Base-by-base conservation (phyloP, 2,113 vertebrate species). In the Meleagris gallopavo region DNA sequence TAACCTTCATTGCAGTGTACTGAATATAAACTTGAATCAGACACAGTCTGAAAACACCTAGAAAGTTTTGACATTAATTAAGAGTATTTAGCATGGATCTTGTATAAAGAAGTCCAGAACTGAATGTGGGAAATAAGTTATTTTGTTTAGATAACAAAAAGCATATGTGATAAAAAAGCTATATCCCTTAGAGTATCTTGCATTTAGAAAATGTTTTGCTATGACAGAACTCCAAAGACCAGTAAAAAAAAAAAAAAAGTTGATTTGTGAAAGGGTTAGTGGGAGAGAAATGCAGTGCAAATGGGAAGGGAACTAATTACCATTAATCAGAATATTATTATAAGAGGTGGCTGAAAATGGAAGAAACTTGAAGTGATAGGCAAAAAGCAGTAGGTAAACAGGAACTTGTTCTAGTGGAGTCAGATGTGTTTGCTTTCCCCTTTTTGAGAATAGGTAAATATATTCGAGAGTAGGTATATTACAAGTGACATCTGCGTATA, bases 11-110 rank as follows among this genome's bases (percentile, higher is more conserved):
- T n/a, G n/a, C 16, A 54, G 54, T 41, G 54, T 11, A 22, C 52
- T 45, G 74, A 84, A 72, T 73, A 81, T 16, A 88, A 90, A 61
- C 65, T 75, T 52, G 34, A n/a, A 84, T 62, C 5, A 2, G n/a
- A 6, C 82, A 22, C 24, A 72, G 30, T 36, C 46, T 45, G 74
- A 61, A 80, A 90, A 76, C 27, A 52, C 4, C 27, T 79, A 34
- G 30, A 88, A 40, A 74, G 10, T 9, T 73, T 72, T 89, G 40
- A 43, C 43, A 76, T 84, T 89, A 84, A 72, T 92, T 93, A 93
- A 87, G 36, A 4, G 10, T 76, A 65, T 74, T 93, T 88, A 87
- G 8, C 5, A 11, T 8, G 72, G 20, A 65, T 89, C 18, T 88
- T 86, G 84, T 76, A 34, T 69, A 90, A 82, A 57, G 76, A 60